Percentiles rank a stretch among this genome's conserved stretches.
phyloP scores from a whole-genome alignment of 1,140 invertebrate species.

The Rhynchophorus ferrugineus region DNA sequence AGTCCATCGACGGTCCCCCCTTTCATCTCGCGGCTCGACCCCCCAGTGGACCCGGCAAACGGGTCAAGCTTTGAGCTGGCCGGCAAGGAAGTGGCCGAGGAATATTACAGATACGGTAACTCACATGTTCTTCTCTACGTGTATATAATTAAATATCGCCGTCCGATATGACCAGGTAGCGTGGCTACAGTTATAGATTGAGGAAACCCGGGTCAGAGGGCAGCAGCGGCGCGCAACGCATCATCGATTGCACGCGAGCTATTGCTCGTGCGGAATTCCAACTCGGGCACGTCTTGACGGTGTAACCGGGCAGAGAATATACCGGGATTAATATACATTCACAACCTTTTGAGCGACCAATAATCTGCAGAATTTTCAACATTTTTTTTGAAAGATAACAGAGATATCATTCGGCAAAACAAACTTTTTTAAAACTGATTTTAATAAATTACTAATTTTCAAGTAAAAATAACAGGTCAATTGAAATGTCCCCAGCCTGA shows the following conservation, averaged over 20 bases:
- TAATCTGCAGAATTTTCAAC: too few species aligned
- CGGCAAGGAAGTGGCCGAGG: conserved; percentile 23
- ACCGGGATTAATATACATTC: neutral
- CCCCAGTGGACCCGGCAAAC: too few species aligned
- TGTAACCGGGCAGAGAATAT: neutral
- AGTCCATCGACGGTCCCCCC: too few species aligned
- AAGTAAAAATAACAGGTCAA: too few species aligned
- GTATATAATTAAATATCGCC: conserved; percentile 34
- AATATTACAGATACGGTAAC: conserved; percentile 32
- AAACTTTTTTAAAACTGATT: too few species aligned
- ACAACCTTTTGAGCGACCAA: neutral
- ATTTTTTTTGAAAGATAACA: too few species aligned
- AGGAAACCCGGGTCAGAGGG: conserved; percentile 32
- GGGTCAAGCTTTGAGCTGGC: too few species aligned
- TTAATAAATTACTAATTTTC: too few species aligned
- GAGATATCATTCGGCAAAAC: too few species aligned
- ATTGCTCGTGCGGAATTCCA: conserved; percentile 11
- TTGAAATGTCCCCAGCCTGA: too few species aligned
- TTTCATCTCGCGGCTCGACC: too few species aligned
- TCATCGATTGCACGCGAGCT: conserved; percentile 25
- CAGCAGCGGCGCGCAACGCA: conserved; percentile 28
- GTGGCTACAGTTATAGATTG: conserved; percentile 33
- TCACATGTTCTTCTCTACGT: conserved; percentile 29
- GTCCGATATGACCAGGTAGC: conserved; percentile 32
- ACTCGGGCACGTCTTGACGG: conserved; percentile 6